Base-by-base conservation (phyloP, 2,797 vertebrate genomes). In the Hemitrygon akajei region DNA sequence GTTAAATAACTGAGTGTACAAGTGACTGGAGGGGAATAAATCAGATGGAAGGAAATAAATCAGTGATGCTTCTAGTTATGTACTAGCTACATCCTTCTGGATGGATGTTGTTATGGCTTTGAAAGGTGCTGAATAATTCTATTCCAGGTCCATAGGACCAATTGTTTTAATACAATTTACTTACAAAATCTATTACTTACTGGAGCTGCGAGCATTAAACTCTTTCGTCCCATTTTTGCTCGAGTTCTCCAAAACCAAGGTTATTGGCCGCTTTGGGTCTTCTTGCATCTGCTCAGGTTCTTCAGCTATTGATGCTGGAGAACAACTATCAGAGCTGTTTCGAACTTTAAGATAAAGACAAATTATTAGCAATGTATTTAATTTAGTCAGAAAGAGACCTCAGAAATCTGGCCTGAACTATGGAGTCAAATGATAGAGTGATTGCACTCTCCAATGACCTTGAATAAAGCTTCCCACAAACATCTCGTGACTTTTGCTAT, bases 241-340 rank as follows among this genome's bases (percentile, higher is more conserved):
- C 76, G 94, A 66, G 94, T 63, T 92, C 22, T 79, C 91, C 56
- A 94, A 95, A 6, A 71, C 91, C 91, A 93, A 76, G 40, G 37
- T 95, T 94, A 77, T 66, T 93, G 37, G 95, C 95, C 91, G 93
- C 81, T 93, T 93, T 18, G 37, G 40, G 25, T 56, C 71, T 56
- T 58, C 91, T 56, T 22, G 66, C 25, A 25, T 30, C 69, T 92
- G 91, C 94, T 95, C 96, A 79, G 77, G 94, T 94, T 95, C 94
- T 94, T 95, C 95, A 94, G 94, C 93, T 75, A 94, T 94, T 94
- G 93, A 95, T 95, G 95, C 94, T 81, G 96, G 94, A 93, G 96
- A 95, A 91, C 96, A 95, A 93, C 95, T 94, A 12, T 96, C 95
- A 18, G 96, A 96, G 94, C 94, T 96, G 94, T 96, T 94, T 93